Evolutionary conservation across 2,888 invertebrate species (phyloP), one percentile per base, ranked within the genome.

Genomic region (Agriotes lineatus): DNA sequence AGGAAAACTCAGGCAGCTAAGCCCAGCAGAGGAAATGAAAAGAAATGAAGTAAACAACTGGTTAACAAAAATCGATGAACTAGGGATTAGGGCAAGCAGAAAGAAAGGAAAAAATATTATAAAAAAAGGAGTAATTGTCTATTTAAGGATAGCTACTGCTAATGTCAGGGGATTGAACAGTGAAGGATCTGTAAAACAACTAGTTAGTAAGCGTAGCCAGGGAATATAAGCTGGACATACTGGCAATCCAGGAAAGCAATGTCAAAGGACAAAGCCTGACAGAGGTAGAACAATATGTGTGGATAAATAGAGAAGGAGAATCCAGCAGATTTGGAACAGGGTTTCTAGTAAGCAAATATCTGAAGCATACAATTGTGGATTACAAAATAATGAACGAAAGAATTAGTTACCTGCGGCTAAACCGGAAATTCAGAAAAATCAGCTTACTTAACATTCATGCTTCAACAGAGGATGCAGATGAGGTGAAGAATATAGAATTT

Each of bases 321-420:
- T 6, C 3, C 16, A 45, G 10, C 18, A 45, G 45, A 12, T 16
- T 18, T 14, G 45, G 45, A 45, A 45, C 45, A 10, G 45, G 7
- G 9, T 45, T 45, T 19, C 2, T 62, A 30, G 16, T 57, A 33
- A 56, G 16, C 2, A 48, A 52, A 44, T 14, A 56, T 1, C 7
- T 67, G 18, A 62, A 56, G 57, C 20, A 14, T 6, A 20, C 18
- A 9, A 44, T 62, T 30, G 14, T 54, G n/a, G 39, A 57, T 2
- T 75, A 71, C 56, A 63, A 67, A 57, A 60, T 69, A 19, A 52
- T 69, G 9, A 67, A 59, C 30, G 67, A 74, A 10, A 69, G 73
- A 70, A 54, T 75, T 16, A 72, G 72, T 52, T 58, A 19, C 20
- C 2, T 74, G 35, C 63, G 71, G 62, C 39, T 74, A n/a, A 74